Evolutionary conservation across 2,888 invertebrate species (phyloP).

Genomic region (Cylloceria caligata): DNA sequence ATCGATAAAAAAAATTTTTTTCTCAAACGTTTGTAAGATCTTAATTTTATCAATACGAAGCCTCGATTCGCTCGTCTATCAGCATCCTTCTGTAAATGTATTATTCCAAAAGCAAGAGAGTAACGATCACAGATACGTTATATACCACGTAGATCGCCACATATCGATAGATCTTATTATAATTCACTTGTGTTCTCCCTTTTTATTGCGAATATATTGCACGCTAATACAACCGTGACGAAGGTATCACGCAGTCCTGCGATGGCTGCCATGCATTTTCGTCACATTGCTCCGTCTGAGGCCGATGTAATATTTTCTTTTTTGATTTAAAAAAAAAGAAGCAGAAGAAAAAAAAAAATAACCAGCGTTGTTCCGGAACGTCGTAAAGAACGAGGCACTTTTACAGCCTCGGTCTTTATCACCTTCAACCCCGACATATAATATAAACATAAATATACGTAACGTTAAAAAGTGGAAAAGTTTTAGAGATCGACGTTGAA

Average conservation of each 20-base stretch:
- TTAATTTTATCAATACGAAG: not conserved
- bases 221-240: conserved; percentile 6
- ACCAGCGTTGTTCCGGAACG: conserved; percentile 14
- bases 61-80: not conserved
- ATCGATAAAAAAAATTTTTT: not conserved
- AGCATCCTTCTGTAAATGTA: not conserved
- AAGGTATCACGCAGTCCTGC: not conserved
- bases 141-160: conserved; percentile 27
- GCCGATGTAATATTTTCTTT: conserved; percentile 20
- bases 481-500: conserved; percentile 43
- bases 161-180: conserved; percentile 30
- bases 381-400: conserved; percentile 48
- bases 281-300: not conserved
- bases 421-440: not conserved
- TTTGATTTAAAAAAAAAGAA: conserved; percentile 9
- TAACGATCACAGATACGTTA: not conserved
- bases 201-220: conserved; percentile 45
- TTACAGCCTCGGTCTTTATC: conserved; percentile 55
- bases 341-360: conserved; percentile 2
- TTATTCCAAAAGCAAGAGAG: conserved; percentile 18
- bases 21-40: not conserved
- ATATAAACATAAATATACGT: conserved; percentile 23
- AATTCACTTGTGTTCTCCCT: conserved; percentile 55
- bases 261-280: conserved; percentile 4
- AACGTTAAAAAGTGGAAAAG: conserved; percentile 19